Conservation (phyloP, 1,140 invertebrate genomes). For the Lasioglossum albipes region DNA sequence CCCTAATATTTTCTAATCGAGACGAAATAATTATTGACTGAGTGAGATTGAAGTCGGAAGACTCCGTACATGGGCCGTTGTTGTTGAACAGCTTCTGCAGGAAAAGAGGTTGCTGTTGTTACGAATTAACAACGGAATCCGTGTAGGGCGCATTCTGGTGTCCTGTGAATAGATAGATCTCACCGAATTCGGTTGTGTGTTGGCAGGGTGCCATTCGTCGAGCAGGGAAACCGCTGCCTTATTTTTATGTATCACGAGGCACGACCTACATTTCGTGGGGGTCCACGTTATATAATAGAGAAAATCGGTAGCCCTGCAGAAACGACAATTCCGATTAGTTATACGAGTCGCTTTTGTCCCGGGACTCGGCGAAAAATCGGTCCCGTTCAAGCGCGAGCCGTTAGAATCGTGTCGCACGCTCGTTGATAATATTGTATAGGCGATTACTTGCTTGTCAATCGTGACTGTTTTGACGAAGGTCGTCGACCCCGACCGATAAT, state of each 20-base stretch:
- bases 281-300: neutral
- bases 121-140: too few relatives aligned
- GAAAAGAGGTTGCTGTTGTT: too few relatives aligned
- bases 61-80: too few relatives aligned
- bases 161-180: constrained; percentile 8
- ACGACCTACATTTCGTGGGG: neutral
- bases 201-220: constrained; percentile 15
- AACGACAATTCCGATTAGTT: constrained; percentile 15
- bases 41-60: too few relatives aligned
- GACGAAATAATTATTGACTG: too few relatives aligned
- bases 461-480: constrained; percentile 23
- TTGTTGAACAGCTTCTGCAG: too few relatives aligned
- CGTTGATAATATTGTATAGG: constrained; percentile 3
- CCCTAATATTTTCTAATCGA: too few relatives aligned
- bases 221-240: constrained; percentile 2
- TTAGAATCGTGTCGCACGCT: neutral
- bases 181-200: neutral
- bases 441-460: constrained; percentile 1
- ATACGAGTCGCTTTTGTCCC: neutral
- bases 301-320: neutral
- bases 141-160: too few relatives aligned
- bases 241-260: constrained; percentile 30
- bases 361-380: neutral
- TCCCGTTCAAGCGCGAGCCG: too few relatives aligned
- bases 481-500: constrained; percentile 1